phyloP scores from a whole-genome alignment of 1,140 invertebrate species.

The Penaeus japonicus region DNA sequence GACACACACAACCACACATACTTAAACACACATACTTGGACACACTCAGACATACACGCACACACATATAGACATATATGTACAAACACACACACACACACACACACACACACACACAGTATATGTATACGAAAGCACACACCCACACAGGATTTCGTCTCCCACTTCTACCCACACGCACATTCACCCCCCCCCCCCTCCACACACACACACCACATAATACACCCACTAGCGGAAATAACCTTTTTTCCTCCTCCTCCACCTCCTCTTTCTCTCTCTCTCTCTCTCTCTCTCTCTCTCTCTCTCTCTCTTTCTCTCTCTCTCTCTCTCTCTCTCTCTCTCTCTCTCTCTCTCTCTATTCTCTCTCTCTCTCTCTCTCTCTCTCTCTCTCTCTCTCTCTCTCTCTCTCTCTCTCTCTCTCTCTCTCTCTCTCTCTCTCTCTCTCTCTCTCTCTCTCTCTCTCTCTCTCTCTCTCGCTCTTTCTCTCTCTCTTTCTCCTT shows the following conservation, averaged over 20 bases:
- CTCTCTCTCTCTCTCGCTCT: too few relatives aligned
- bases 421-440: too few relatives aligned
- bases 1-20: too few relatives aligned
- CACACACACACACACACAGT: not conserved
- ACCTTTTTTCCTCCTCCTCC: conserved; percentile 18
- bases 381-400: too few relatives aligned
- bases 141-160: too few relatives aligned
- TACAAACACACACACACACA: not conserved
- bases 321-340: conserved; percentile 33
- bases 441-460: too few relatives aligned
- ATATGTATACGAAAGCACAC: too few relatives aligned
- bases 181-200: not conserved
- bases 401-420: too few relatives aligned
- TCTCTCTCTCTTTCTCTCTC: not conserved
- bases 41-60: not conserved
- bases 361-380: not conserved
- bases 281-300: not conserved
- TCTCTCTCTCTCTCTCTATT: not conserved
- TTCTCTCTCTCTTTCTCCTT: too few relatives aligned
- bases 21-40: too few relatives aligned
- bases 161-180: not conserved
- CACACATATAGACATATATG: not conserved
- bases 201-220: too few relatives aligned
- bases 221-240: too few relatives aligned
- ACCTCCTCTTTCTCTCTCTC: not conserved